Evolutionary conservation across 2,888 invertebrate genomes (phyloP), one percentile per base, ranked within the genome.

Genomic region (Ligdia adustata): DNA sequence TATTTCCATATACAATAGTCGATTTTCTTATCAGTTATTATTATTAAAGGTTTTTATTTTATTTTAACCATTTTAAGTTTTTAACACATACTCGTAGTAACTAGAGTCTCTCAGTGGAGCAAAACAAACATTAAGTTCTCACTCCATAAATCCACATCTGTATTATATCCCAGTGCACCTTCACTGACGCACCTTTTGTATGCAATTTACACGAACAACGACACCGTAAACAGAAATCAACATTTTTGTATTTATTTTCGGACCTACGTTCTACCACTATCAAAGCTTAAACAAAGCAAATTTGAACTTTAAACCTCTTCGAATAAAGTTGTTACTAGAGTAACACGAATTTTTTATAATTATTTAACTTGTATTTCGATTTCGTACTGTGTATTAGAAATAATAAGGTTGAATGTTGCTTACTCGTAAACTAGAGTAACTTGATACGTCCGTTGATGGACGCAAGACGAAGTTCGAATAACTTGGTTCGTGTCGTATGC

Each of bases 141-240:
- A 44, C 49, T 15, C 28, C 5, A 39, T 46, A 46, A 32, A 47
- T 42, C 18, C 37, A 12, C 47, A 40, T 32, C 46, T 55, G 34
- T 34, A 34, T 4, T 11, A 0, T 2, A 11, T 37, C 7, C 26
- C 9, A 7, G n/a, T 11, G 27, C 27, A 27, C 14, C 9, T 27
- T 7, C 18, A 9, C 12, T n/a, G n/a, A 16, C 4, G 15, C 22
- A n/a, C 18, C 12, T 9, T 31, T 24, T 24, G 31, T 45, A 44
- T 14, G 41, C 41, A 41, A 48, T 33, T 41, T 47, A 50, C 49
- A 22, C 26, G 29, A 51, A 31, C 57, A 40, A 41, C n/a, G n/a
- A n/a, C 62, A 63, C 41, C 52, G 65, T 64, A 63, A 68, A 66
- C 64, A 69, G 72, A 68, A 64, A 61, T 66, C 53, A 46, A 60